These are phyloP conservation scores for Hipposideros larvatus DNA, from an alignment of 2,797 vertebrate genomes.

Conservation along the genomic window DNA sequence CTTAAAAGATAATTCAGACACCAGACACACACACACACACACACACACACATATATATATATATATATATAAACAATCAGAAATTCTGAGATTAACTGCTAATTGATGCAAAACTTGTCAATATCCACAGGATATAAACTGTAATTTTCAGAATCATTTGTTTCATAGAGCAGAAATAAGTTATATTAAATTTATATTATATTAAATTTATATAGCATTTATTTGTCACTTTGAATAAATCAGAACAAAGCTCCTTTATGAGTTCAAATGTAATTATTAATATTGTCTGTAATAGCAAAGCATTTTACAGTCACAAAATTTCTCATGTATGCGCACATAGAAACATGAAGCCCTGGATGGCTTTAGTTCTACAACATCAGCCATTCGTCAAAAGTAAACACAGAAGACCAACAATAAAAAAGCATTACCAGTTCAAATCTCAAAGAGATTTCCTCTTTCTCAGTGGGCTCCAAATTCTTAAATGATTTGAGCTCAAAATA, in stretches of 20 bases:
- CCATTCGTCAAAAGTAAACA: background rate
- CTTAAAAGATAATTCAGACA: background rate
- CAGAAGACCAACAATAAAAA: background rate
- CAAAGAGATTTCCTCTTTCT: background rate
- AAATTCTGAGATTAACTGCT: background rate
- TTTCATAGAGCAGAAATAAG: background rate
- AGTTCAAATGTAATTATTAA: background rate
- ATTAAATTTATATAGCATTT: background rate
- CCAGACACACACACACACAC: too few species aligned
- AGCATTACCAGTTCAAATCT: too few species aligned
- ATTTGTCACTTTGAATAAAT: background rate
- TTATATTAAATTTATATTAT: background rate
- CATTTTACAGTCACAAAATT: background rate
- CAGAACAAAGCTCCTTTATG: background rate
- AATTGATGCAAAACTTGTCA: background rate
- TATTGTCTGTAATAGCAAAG: background rate
- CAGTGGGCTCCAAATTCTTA: background rate
- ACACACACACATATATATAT: too few species aligned
- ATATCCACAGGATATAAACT: background rate
- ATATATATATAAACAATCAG: background rate
- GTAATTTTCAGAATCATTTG: background rate
- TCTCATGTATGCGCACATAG: background rate
- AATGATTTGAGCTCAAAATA: background rate
- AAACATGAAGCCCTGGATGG: background rate
- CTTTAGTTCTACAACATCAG: background rate